Percentiles rank a stretch among this genome's conserved stretches.
Evolutionary conservation across 2,888 invertebrate species (phyloP).

Genomic region (Phengaris arion): DNA sequence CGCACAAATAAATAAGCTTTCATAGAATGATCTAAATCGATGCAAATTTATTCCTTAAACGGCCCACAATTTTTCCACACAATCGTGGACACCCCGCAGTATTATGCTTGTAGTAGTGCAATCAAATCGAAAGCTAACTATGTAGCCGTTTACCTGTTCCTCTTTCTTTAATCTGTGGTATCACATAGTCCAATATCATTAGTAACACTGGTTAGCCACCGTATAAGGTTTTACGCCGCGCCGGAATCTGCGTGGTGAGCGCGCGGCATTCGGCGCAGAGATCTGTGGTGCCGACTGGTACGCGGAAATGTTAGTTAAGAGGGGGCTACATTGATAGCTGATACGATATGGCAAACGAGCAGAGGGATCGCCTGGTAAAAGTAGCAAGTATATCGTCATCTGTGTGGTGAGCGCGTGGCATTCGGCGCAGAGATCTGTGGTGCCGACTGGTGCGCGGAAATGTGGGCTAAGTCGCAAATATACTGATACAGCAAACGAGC

Average conservation of each 20-base stretch:
- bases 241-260: neutral
- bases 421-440: neutral
- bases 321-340: neutral
- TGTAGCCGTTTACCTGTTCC: too few relatives aligned
- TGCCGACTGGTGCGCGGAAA: neutral
- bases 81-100: too few relatives aligned
- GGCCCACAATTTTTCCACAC: too few relatives aligned
- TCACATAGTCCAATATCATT: constrained; percentile 8
- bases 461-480: neutral
- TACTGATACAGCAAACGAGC: too few relatives aligned
- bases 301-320: neutral
- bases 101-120: too few relatives aligned
- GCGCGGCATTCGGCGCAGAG: neutral
- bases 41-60: too few relatives aligned
- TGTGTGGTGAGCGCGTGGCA: neutral
- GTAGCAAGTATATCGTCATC: neutral
- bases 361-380: too few relatives aligned
- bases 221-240: neutral
- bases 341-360: neutral
- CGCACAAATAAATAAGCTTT: too few relatives aligned
- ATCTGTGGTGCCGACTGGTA: constrained; percentile 1
- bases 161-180: neutral
- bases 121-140: too few relatives aligned
- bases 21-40: too few relatives aligned
- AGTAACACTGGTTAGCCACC: constrained; percentile 13